Conservation (phyloP, 2,888 invertebrate species). For the Lypha dubia region DNA sequence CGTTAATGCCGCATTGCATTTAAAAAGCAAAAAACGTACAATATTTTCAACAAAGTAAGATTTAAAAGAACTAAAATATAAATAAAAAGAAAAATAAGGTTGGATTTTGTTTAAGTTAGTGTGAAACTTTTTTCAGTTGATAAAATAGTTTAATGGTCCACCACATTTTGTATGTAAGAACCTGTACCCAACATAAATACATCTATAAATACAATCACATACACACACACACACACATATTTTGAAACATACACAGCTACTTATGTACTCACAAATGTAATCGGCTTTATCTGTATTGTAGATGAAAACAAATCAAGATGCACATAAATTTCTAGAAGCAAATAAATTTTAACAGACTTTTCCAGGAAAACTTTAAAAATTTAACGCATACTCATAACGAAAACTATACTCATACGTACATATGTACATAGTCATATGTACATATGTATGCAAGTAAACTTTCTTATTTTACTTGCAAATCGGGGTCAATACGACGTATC, state of each 20-base stretch:
- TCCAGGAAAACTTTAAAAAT: neutral
- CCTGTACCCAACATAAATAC: neutral
- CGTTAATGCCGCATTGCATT: slow-evolving; percentile 68
- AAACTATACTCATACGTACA: neutral
- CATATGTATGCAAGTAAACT: neutral
- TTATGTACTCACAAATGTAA: neutral
- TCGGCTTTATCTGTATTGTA: neutral
- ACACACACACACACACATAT: neutral
- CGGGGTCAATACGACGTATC: neutral
- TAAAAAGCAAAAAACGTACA: slow-evolving; percentile 17
- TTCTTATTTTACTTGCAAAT: neutral
- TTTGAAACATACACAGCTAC: neutral
- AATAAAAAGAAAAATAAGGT: slow-evolving; percentile 42
- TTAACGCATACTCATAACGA: neutral
- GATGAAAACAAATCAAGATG: neutral
- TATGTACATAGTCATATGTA: no score
- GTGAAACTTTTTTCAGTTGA: slow-evolving; percentile 15
- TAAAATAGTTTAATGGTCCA: slow-evolving; percentile 53
- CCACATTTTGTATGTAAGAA: slow-evolving; percentile 28
- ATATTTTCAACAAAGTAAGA: slow-evolving; percentile 1
- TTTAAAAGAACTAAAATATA: slow-evolving; percentile 6
- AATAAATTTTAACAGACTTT: neutral
- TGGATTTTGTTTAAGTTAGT: slow-evolving; percentile 20
- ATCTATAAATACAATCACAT: no score
- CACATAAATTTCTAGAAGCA: neutral